These are phyloP conservation scores for Megaceryle maxima DNA, from an alignment of 2,113 vertebrate genomes.

Conservation along the genomic window DNA sequence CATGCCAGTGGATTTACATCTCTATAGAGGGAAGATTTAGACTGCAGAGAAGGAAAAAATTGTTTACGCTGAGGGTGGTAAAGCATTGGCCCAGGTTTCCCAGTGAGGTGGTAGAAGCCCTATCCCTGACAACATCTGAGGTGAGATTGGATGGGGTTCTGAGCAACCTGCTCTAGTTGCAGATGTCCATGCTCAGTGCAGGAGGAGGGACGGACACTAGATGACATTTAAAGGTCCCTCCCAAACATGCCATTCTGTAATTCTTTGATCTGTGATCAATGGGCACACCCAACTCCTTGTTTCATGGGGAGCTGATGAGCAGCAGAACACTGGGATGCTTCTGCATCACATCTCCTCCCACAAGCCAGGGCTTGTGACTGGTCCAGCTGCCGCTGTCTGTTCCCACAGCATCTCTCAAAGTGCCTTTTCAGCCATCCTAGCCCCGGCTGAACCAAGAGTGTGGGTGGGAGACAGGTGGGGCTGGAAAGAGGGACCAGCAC, in stretches of 20 bases:
- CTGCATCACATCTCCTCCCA: not conserved
- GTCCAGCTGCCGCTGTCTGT: not conserved
- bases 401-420: not conserved
- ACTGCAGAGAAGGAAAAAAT: not conserved
- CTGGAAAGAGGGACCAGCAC: not conserved
- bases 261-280: not conserved
- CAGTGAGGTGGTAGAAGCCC: too few species aligned
- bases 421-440: not conserved
- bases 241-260: not conserved
- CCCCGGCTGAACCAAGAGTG: not conserved
- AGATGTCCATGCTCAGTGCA: not conserved
- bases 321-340: accelerated
- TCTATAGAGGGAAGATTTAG: not conserved
- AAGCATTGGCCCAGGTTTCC: too few species aligned
- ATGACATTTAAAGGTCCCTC: not conserved
- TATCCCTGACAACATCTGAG: too few species aligned
- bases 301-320: accelerated
- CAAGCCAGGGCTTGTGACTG: accelerated
- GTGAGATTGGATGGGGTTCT: too few species aligned
- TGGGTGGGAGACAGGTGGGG: not conserved
- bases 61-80: not conserved
- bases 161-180: too few species aligned
- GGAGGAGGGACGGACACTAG: not conserved
- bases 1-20: not conserved
- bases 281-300: not conserved